Evolutionary conservation across 2,888 invertebrate species (phyloP), one percentile per base, ranked within the genome.

Genomic region (Tenthredo livida): DNA sequence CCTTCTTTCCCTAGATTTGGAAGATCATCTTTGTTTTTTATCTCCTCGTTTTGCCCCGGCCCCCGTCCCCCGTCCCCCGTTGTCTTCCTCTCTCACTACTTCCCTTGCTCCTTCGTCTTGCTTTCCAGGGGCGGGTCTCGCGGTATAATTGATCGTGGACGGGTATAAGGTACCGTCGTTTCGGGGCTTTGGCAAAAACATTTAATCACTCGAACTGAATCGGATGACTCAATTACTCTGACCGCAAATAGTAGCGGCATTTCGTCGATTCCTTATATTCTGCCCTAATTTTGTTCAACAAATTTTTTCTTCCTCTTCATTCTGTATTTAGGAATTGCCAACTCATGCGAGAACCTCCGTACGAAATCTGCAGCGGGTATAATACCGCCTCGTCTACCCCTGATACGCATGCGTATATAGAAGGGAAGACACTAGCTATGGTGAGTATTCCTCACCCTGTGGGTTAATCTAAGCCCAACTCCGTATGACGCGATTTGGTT

Each of bases 171-270:
- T 25, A 25, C 61, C 10, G 25, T 25, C 70, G 54, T 17, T 47
- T 47, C 37, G 84, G 43, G 50, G 83, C 37, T 72, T 84, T 72
- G 72, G 84, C 84, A 84, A 84, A 84, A 84, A 84, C 84, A 54
- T 75, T 84, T 84, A 84, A 84, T 84, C 84, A 70, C 70, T 72
- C 58, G 70, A 84, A 84, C 70, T 54, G 54, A 84, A 84, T 84
- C 73, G 84, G 73, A 73, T 58, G 54, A 54, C 58, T 73, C 43
- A 73, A 72, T 73, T 58, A 73, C 40, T 33, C 40, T 33, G 58
- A 73, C 40, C 73, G 43, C 43, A 47, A 29, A 67, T 84, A 37
- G 47, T 50, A 70, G 7, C 21, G n/a, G 29, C 6, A n/a, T 29
- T 54, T 25, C 50, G n/a, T 29, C 50, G 25, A 43, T 73, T 73